Conservation (phyloP, 1,140 invertebrate genomes). For the Lordiphosa clarofinis region DNA sequence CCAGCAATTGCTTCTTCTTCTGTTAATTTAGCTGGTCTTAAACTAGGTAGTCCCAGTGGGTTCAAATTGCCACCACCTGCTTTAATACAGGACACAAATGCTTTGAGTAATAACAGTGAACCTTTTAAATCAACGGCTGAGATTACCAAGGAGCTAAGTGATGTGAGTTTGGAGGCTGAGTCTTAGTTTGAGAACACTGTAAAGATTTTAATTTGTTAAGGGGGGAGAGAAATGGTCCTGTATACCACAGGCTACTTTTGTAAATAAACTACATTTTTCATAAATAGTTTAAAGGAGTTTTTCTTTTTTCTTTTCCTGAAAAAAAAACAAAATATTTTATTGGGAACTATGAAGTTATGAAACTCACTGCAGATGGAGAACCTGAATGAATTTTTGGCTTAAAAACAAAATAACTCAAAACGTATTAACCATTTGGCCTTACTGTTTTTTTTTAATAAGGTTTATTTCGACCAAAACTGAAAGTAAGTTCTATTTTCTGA, state of each 20-base stretch:
- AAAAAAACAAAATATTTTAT: too few relatives aligned
- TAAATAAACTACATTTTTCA: conserved; percentile 7
- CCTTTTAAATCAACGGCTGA: conserved; percentile 41
- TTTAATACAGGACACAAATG: conserved; percentile 45
- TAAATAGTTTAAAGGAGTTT: background rate
- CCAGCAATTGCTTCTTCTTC: conserved; percentile 5
- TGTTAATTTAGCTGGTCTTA: conserved; percentile 15
- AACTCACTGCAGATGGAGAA: too few relatives aligned
- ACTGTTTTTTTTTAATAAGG: too few relatives aligned
- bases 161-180: conserved; percentile 66
- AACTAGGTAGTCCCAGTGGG: conserved; percentile 37
- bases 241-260: background rate
- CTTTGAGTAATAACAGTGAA: conserved; percentile 24
- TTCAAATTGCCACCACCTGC: conserved; percentile 60
- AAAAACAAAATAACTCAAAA: too few relatives aligned
- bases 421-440: too few relatives aligned
- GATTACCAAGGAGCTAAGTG: conserved; percentile 72
- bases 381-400: too few relatives aligned
- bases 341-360: too few relatives aligned
- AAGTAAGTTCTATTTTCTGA: too few relatives aligned
- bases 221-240: too few relatives aligned
- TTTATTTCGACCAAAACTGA: too few relatives aligned
- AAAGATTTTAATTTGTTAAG: conserved; percentile 21
- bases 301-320: background rate
- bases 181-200: conserved; percentile 33